Conservation (phyloP, 2,888 invertebrate species). For the Liposcelis brunnea region DNA sequence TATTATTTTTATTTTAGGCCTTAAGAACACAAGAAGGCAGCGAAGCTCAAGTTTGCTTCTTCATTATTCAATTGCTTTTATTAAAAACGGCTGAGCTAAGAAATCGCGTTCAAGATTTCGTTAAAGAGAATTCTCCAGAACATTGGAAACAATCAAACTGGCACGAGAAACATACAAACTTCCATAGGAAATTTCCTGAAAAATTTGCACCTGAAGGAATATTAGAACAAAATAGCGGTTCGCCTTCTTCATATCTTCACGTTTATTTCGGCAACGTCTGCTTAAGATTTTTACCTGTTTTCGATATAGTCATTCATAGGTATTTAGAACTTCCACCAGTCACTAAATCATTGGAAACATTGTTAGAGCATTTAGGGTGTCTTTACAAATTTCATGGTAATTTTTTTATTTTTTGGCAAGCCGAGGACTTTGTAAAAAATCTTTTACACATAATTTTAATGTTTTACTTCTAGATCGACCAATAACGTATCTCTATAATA, state of each 20-base stretch:
- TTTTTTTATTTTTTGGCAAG: constrained; percentile 14
- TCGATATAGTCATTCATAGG: constrained; percentile 88
- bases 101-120: constrained; percentile 80
- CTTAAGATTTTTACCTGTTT: constrained; percentile 74
- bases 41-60: constrained; percentile 86
- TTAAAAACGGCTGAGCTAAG: constrained; percentile 77
- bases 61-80: constrained; percentile 77
- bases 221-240: constrained; percentile 49
- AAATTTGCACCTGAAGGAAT: constrained; percentile 78
- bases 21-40: constrained; percentile 81
- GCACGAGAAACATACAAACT: constrained; percentile 89
- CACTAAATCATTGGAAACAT: constrained; percentile 71
- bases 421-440: background rate
- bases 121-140: constrained; percentile 88
- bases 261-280: constrained; percentile 96
- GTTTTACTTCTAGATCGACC: constrained; percentile 68
- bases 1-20: constrained; percentile 34
- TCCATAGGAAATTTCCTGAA: constrained; percentile 86
- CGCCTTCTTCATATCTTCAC: constrained; percentile 54
- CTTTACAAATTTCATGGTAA: constrained; percentile 88
- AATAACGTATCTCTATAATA: constrained; percentile 89
- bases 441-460: constrained; percentile 1
- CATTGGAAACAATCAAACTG: constrained; percentile 95
- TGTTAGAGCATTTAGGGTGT: constrained; percentile 76
- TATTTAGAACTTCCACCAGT: constrained; percentile 79